Base-by-base conservation (phyloP, 2,888 invertebrate species). In the Parnassius apollo region DNA sequence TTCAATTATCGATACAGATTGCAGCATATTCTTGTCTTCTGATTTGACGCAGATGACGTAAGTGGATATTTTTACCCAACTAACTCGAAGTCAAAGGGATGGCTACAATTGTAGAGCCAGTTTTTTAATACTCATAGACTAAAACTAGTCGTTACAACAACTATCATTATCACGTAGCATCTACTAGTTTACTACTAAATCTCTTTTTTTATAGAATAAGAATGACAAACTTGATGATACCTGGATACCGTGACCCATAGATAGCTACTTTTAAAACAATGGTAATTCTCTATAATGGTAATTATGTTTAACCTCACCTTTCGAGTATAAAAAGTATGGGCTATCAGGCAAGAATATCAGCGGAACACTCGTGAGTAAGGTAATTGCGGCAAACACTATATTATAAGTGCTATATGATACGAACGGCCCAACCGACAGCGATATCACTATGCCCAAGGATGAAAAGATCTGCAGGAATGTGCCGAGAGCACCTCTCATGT, bases 381-480 rank as follows among this genome's bases (percentile, higher is more conserved):
- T 69, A 1, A 78, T 64, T 1, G 60, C 49, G 0, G 77, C 75
- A 48, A 73, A 74, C 3, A 81, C 68, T 0, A 75, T 66, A 64
- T 82, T 88, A 22, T 82, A 67, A 0, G 71, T 65, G 0, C 70
- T 35, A 65, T 88, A 88, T 0, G 83, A 75, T 3, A 78, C 64
- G 66, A 83, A 87, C 0, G 88, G 88, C 0, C 88, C 88, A n/a
- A 85, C 69, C 0, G 81, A 77, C n/a, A 88, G 61, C 73, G 81
- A 83, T 9, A 71, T 72, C 4, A 87, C 78, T 0, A 83, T 71
- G 2, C 88, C 88, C 0, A 83, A 62, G 0, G 85, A 84, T 11
- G 81, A 79, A 64, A 83, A 75, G 10, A 88, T 78, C 57, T 88
- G 88, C 0, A 88, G 73, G 0, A 88, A 76, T 0, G 84, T 79